Evolutionary conservation across 2,888 invertebrate species (phyloP), one percentile per base, ranked within the genome.

Genomic region (Oscheius sp.): DNA sequence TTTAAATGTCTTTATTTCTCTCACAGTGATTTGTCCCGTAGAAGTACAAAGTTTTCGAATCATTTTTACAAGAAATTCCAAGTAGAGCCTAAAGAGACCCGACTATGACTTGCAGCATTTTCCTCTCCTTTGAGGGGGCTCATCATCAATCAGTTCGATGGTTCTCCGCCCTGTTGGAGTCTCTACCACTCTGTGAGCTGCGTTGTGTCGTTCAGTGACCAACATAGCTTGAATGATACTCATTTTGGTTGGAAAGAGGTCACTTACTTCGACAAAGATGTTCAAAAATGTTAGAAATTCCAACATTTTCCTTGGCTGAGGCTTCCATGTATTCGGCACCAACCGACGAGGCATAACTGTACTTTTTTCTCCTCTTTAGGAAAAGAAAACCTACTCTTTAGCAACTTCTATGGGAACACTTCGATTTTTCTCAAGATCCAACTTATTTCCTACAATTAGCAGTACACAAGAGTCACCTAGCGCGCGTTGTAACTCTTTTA

Each of bases 401-500:
- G 96, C 96, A 87, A 93, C 93, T 79, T 93, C 92, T 20, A 92
- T 89, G 29, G 91, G 89, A 12, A 97, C 94, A 79, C 92, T 92
- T 81, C 96, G 90, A 78, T 95, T 92, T 87, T 92, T 93, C 85
- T 95, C 95, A 84, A 98, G 90, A 89, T 98, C 97, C 86, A 92
- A 91, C 91, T 98, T 98, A 89, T 98, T 98, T 58, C 97, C 98
- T 69, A 94, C 95, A 81, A 97, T 71, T 48, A 78, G 34, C 33
- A 78, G 69, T 27, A 64, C 71, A 6, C 69, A 70, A 0, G 72
- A 55, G n/a, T 92, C 91, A 3, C 96, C 97, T 45, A 97, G 90
- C 93, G 97, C 96, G 88, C 94, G 94, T 80, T 93, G 92, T 68
- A 98, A 89, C 88, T 98, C 97, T 86, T 95, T 95, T 29, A 97